Evolutionary conservation across 2,888 invertebrate genomes (phyloP).

Genomic region (Lasius fuliginosus): DNA sequence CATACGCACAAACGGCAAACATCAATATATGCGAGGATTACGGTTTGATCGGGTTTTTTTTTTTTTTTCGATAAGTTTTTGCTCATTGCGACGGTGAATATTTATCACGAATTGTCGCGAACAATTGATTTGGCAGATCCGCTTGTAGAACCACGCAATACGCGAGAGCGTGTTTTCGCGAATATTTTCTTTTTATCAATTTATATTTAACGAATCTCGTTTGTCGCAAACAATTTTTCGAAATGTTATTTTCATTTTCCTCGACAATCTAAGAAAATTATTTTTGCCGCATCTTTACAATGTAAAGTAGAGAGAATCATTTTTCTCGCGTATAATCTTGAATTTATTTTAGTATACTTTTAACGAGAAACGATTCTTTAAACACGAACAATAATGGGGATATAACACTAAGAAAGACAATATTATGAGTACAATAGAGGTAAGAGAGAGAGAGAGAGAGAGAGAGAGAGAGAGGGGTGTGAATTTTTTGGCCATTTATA

Average conservation of each 20-base stretch:
- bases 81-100: conserved; percentile 1
- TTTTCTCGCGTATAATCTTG: background rate
- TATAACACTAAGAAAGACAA: background rate
- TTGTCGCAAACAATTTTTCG: background rate
- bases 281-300: background rate
- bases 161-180: conserved; percentile 18
- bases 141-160: conserved; percentile 8
- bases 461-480: background rate
- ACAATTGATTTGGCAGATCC: conserved; percentile 15
- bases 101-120: conserved; percentile 6
- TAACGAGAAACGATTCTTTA: conserved; percentile 22
- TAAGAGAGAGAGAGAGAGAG: background rate
- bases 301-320: background rate
- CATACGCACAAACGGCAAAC: background rate
- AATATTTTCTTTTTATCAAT: conserved; percentile 1
- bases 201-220: background rate
- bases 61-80: background rate
- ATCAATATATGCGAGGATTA: background rate
- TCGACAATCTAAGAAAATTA: background rate
- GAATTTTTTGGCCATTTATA: background rate
- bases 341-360: background rate
- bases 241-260: conserved; percentile 3
- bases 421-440: background rate
- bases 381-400: conserved; percentile 1
- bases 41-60: background rate